A percentile compares a stretch with the other conserved stretches of the same genome.
phyloP scores from a whole-genome alignment of 2,888 invertebrate genomes.

The Unio pictorum region DNA sequence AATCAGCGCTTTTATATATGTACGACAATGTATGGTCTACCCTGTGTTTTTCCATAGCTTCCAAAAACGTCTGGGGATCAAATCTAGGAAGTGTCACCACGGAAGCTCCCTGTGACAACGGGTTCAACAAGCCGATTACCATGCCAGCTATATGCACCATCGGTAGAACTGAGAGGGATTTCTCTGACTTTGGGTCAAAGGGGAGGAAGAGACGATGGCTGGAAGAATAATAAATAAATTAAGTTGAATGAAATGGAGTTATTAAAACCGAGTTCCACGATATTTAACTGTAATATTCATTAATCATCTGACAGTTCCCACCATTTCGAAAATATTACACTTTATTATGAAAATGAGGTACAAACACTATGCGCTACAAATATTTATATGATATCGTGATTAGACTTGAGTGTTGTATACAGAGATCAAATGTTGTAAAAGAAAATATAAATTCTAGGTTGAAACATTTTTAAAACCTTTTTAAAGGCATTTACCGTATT shows the following conservation, averaged over 20 bases:
- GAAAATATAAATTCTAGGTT: too few species aligned
- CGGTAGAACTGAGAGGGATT: slow-evolving; percentile 80
- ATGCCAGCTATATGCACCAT: slow-evolving; percentile 88
- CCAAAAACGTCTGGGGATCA: slow-evolving; percentile 79
- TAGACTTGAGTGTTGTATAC: too few species aligned
- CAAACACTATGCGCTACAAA: too few species aligned
- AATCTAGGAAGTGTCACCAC: slow-evolving; percentile 82
- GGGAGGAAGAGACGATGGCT: slow-evolving; percentile 42
- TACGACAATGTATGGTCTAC: slow-evolving; percentile 61
- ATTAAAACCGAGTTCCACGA: neutral
- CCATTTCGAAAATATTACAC: too few species aligned
- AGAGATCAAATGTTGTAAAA: too few species aligned
- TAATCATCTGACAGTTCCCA: too few species aligned
- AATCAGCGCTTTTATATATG: too few species aligned
- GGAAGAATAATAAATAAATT: slow-evolving; percentile 1
- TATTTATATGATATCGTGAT: too few species aligned
- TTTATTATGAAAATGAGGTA: too few species aligned
- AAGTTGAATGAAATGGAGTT: neutral
- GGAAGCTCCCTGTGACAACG: slow-evolving; percentile 78
- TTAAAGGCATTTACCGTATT: too few species aligned
- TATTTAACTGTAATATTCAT: neutral
- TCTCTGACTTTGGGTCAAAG: slow-evolving; percentile 39
- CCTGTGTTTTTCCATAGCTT: slow-evolving; percentile 78
- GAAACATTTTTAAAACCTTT: too few species aligned
- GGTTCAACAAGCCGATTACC: slow-evolving; percentile 76